phyloP scores from a whole-genome alignment of 2,888 invertebrate species.

The Calliphora vomitoria region DNA sequence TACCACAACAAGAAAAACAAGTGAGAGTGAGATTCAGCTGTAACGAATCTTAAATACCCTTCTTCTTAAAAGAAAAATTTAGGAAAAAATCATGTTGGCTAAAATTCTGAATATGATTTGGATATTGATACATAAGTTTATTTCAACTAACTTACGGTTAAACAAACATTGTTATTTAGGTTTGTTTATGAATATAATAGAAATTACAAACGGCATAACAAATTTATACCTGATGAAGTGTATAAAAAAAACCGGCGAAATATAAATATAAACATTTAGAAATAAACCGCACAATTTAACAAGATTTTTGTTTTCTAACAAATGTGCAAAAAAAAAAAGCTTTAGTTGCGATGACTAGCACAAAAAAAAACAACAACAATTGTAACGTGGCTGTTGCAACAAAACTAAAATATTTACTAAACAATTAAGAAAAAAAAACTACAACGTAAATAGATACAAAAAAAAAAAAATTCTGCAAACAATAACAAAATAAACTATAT shows the following conservation, averaged over 20 bases:
- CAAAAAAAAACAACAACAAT: not conserved
- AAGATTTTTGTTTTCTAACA: not conserved
- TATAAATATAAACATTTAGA: not conserved
- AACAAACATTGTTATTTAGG: no score
- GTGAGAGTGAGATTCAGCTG: no score
- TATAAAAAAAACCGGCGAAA: constrained; percentile 28
- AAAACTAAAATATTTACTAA: constrained; percentile 36
- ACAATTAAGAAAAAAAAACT: constrained; percentile 12
- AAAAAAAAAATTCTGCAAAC: constrained; percentile 11
- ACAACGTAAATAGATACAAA: constrained; percentile 22
- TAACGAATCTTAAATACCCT: no score
- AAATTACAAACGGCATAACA: no score
- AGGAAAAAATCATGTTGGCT: no score
- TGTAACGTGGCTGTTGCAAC: constrained; percentile 53
- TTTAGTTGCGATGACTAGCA: not conserved
- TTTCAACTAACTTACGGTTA: no score
- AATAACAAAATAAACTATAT: constrained; percentile 27
- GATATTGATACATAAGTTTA: no score
- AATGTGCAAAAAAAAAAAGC: constrained; percentile 26
- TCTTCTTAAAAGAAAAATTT: no score
- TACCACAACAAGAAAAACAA: not conserved
- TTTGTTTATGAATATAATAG: no score
- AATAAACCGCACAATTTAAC: constrained; percentile 28
- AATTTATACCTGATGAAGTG: not conserved
- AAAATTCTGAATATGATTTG: no score